Evolutionary conservation across 2,113 vertebrate genomes (phyloP).

Genomic region (Phrynosoma platyrhinos): DNA sequence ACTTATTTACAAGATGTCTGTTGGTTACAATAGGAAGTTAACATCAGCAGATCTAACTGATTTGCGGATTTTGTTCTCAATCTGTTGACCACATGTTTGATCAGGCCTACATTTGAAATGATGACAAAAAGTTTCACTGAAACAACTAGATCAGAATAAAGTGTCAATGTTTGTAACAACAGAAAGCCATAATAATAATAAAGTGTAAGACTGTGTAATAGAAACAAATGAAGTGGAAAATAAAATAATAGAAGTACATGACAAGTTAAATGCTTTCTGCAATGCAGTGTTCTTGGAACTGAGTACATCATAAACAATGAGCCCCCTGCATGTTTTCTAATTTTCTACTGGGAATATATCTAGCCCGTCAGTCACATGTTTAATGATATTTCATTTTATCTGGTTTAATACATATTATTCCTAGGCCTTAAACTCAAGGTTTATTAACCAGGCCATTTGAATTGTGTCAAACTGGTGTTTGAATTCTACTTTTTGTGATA

Average conservation of each 20-base stretch:
- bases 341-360: slow-evolving; percentile 53
- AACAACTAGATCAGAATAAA: slow-evolving; percentile 63
- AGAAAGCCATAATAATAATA: slow-evolving; percentile 68
- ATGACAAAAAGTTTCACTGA: slow-evolving; percentile 65
- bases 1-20: background rate
- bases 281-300: slow-evolving; percentile 57
- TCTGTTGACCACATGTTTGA: slow-evolving; percentile 61
- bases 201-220: slow-evolving; percentile 69
- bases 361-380: slow-evolving; percentile 35
- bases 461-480: background rate
- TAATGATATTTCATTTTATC: slow-evolving; percentile 27
- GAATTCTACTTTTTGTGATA: background rate
- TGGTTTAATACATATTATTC: slow-evolving; percentile 30
- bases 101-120: slow-evolving; percentile 65
- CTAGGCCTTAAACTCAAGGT: slow-evolving; percentile 17
- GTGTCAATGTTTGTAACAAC: slow-evolving; percentile 63
- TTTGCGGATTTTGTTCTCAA: background rate
- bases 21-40: background rate
- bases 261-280: slow-evolving; percentile 67
- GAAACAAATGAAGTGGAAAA: slow-evolving; percentile 79
- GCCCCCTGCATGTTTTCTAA: slow-evolving; percentile 54
- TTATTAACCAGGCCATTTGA: slow-evolving; percentile 26
- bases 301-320: slow-evolving; percentile 51
- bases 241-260: slow-evolving; percentile 75
- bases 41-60: background rate